Conservation (phyloP, 2,113 vertebrate species). For the Rafetus swinhoei region DNA sequence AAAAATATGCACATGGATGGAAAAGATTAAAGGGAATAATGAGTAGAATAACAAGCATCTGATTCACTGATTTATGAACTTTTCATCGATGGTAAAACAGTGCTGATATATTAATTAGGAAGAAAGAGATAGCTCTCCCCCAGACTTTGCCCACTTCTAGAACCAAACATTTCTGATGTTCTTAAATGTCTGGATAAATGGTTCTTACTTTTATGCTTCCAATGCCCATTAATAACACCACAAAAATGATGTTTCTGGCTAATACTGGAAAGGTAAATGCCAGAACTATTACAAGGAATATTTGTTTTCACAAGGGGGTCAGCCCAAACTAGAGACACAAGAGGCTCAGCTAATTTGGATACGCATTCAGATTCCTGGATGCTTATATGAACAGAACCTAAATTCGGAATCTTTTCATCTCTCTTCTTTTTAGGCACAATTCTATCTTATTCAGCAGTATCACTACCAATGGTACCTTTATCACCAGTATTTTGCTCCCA, state of each 20-base stretch:
- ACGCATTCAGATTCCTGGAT: conserved; percentile 50
- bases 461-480: not conserved
- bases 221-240: conserved; percentile 50
- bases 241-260: conserved; percentile 71
- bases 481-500: not conserved
- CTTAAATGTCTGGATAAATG: conserved; percentile 39
- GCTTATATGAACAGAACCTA: conserved; percentile 39
- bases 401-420: conserved; percentile 17
- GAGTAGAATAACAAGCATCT: not conserved
- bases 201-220: conserved; percentile 40
- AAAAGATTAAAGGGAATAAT: not conserved
- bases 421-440: not conserved
- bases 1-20: no score
- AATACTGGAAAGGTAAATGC: conserved; percentile 37
- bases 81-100: not conserved
- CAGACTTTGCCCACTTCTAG: conserved; percentile 10
- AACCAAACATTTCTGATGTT: conserved; percentile 40
- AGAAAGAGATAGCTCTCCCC: not conserved
- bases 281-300: conserved; percentile 63
- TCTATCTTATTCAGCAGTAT: not conserved
- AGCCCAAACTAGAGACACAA: conserved; percentile 55
- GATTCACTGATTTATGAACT: not conserved
- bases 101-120: not conserved
- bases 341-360: conserved; percentile 48
- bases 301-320: conserved; percentile 46